Percentiles rank a stretch among this genome's conserved stretches.
Conservation (phyloP, 1,140 invertebrate species). For the Augochlora pura region DNA sequence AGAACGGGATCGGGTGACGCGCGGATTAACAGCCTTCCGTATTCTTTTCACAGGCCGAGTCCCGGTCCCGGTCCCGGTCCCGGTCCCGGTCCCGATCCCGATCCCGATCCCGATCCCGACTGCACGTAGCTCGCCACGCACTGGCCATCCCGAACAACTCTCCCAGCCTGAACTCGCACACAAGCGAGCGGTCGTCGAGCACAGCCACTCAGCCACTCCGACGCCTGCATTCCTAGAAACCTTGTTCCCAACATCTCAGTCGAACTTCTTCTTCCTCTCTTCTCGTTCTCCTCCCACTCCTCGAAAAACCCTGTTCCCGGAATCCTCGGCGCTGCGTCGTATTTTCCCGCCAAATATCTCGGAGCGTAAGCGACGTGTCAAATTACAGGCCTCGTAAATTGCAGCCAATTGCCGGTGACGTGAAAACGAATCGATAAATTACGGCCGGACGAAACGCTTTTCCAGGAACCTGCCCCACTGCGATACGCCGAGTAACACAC, state of each 20-base stretch:
- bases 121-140: not conserved
- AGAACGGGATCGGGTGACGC: not conserved
- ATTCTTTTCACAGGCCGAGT: not conserved
- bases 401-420: not conserved
- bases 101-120: not conserved
- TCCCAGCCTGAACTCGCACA: not conserved
- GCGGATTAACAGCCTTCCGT: not conserved
- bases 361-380: not conserved
- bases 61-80: not conserved
- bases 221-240: conserved; percentile 13
- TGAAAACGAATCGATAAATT: not conserved
- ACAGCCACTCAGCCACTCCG: not conserved
- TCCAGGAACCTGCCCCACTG: not conserved
- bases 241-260: conserved; percentile 3
- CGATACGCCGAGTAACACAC: not conserved
- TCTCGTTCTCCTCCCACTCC: not conserved
- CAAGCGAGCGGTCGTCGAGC: not conserved
- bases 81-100: not conserved
- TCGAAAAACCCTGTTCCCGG: conserved; percentile 2
- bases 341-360: conserved; percentile 4
- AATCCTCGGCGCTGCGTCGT: not conserved
- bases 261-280: not conserved
- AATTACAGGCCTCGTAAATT: not conserved
- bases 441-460: not conserved
- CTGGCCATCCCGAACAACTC: not conserved